Conservation (phyloP, 2,113 vertebrate species). For the Acanthochromis polyacanthus region DNA sequence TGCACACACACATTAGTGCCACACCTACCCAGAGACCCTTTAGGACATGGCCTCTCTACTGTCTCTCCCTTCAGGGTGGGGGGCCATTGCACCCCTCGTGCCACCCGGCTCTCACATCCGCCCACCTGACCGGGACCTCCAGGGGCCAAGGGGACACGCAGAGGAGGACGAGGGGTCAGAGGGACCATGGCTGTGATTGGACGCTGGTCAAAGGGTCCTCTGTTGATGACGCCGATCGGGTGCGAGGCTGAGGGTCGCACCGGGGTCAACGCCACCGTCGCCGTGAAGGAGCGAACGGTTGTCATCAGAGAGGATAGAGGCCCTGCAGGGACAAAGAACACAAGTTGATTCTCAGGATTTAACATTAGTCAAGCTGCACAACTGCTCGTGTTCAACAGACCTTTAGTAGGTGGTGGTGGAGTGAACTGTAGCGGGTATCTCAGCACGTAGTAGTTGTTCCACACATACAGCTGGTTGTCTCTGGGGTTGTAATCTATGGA, state of each 20-base stretch:
- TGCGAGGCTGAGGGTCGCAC: constrained; percentile 89
- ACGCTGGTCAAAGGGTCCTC: constrained; percentile 87
- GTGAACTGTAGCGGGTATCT: constrained; percentile 93
- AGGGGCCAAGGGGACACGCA: constrained; percentile 83
- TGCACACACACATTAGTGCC: not conserved
- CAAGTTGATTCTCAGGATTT: not conserved
- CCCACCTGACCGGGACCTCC: constrained; percentile 81
- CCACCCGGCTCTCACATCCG: constrained; percentile 88
- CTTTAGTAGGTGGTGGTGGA: constrained; percentile 89
- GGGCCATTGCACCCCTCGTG: constrained; percentile 91
- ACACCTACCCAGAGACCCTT: constrained; percentile 91
- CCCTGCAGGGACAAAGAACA: constrained; percentile 49
- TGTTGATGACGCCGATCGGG: constrained; percentile 91
- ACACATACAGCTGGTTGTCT: constrained; percentile 96
- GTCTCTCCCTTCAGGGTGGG: constrained; percentile 91
- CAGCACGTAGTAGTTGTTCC: constrained; percentile 96
- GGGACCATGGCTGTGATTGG: constrained; percentile 89
- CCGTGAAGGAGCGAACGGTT: constrained; percentile 82
- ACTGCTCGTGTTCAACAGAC: constrained; percentile 63
- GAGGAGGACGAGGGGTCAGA: constrained; percentile 88
- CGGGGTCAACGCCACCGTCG: constrained; percentile 83
- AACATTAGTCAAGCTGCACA: not conserved
- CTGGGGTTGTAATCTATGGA: constrained; percentile 96
- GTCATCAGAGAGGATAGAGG: constrained; percentile 81
- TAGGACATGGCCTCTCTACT: constrained; percentile 93